These are phyloP conservation scores for Carlito syrichta DNA, from an alignment of 2,113 vertebrate genomes.

Conservation along the genomic window DNA sequence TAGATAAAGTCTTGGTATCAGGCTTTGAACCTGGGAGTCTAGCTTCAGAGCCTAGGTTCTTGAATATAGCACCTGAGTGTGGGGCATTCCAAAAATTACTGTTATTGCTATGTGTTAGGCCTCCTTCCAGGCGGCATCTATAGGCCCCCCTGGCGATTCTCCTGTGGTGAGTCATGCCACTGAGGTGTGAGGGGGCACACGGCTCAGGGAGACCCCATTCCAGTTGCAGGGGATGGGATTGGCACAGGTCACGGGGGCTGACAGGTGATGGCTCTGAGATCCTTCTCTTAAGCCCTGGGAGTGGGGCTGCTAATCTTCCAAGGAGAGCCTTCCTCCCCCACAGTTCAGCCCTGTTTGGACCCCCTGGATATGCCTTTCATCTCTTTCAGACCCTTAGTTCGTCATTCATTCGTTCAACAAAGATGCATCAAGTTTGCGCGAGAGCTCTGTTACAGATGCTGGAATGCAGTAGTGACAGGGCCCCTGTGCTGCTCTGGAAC, in stretches of 20 bases:
- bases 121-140: neutral
- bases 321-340: neutral
- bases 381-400: neutral
- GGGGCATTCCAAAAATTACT: neutral
- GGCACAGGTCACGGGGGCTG: neutral
- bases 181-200: neutral
- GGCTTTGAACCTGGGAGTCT: neutral
- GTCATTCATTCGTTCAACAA: neutral
- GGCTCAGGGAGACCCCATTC: neutral
- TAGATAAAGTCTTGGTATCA: neutral
- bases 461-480: neutral
- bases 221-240: neutral
- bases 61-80: neutral
- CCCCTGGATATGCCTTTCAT: neutral
- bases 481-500: neutral
- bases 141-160: neutral
- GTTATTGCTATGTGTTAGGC: neutral
- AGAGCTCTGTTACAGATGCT: neutral
- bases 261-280: neutral
- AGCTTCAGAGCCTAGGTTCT: neutral
- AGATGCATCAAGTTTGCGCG: neutral
- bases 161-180: neutral
- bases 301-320: neutral
- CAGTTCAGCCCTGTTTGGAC: neutral
- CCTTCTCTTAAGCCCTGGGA: neutral